phyloP scores from a whole-genome alignment of 2,113 vertebrate species.

The Emydura subglobosa region DNA sequence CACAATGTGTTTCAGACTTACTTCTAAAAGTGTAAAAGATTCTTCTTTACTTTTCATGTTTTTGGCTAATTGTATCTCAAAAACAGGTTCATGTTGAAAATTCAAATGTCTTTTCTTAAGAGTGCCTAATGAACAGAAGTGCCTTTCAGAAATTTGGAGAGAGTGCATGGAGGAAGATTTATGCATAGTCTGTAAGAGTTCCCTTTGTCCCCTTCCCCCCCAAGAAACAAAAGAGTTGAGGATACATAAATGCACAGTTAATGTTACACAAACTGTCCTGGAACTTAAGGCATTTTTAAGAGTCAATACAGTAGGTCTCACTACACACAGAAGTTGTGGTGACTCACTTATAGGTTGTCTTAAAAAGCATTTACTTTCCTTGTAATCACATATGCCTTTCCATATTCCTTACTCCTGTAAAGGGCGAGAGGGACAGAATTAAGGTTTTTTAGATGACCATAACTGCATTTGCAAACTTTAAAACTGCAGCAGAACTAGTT shows the following conservation, averaged over 20 bases:
- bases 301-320: neutral
- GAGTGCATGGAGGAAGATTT: neutral
- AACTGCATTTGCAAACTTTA: neutral
- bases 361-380: neutral
- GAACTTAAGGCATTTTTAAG: constrained; percentile 10
- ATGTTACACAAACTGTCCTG: constrained; percentile 42
- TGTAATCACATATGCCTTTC: neutral
- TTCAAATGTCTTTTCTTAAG: neutral
- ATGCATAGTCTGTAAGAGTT: neutral
- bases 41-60: neutral
- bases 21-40: neutral
- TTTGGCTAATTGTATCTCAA: neutral
- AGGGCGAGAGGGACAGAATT: neutral
- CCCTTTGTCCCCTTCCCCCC: neutral
- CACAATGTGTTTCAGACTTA: neutral
- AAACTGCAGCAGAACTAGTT: neutral
- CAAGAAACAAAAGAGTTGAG: constrained; percentile 25
- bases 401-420: neutral
- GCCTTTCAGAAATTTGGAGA: neutral
- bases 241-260: neutral
- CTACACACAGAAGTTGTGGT: neutral
- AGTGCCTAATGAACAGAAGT: neutral
- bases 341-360: neutral
- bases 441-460: neutral
- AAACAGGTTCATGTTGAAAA: neutral